Conservation (phyloP, 2,113 vertebrate genomes). For the Ceyx melanurus region DNA sequence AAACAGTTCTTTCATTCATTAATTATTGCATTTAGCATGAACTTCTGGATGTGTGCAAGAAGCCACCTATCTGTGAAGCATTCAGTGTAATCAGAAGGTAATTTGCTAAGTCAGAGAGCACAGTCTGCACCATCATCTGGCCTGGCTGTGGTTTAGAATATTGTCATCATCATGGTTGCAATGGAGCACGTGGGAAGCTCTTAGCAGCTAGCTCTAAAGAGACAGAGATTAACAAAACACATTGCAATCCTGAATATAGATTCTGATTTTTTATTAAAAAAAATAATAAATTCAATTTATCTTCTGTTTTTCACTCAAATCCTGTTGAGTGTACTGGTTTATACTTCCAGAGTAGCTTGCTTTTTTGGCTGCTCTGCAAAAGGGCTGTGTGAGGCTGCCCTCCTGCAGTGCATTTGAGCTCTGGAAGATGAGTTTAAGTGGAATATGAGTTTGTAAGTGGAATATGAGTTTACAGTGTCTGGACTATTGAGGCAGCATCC, state of each 20-base stretch:
- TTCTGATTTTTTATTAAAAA: background rate
- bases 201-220: conserved; percentile 5
- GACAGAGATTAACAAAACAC: background rate
- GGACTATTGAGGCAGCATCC: background rate
- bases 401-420: background rate
- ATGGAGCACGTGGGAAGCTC: background rate
- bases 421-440: background rate
- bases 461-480: background rate
- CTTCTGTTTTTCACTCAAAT: background rate
- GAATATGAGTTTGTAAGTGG: background rate
- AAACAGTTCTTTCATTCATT: background rate
- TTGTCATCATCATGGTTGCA: background rate
- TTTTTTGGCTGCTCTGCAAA: background rate
- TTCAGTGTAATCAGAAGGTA: background rate
- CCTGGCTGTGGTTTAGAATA: background rate
- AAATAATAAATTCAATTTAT: no score
- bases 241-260: background rate
- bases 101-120: background rate
- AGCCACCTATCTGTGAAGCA: background rate
- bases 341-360: background rate
- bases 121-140: background rate
- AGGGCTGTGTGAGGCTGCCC: background rate
- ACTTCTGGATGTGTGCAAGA: background rate
- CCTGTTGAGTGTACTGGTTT: background rate
- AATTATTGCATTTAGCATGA: background rate